phyloP scores from a whole-genome alignment of 2,113 vertebrate genomes.

The Erythrocebus patas region DNA sequence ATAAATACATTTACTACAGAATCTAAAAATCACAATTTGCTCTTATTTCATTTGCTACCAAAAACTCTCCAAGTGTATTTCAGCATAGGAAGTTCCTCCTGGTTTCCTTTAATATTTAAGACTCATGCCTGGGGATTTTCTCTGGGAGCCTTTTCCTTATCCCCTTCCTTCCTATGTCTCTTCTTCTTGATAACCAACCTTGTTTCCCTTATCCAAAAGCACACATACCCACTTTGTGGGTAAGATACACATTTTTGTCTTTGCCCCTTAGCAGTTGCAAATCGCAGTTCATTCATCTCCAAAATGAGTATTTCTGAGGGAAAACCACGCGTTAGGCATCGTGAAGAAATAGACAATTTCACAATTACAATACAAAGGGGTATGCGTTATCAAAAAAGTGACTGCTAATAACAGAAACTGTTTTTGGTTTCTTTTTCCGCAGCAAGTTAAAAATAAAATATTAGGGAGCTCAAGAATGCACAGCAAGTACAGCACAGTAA shows the following conservation, averaged over 20 bases:
- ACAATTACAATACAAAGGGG: not conserved
- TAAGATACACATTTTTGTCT: not conserved
- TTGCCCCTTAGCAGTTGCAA: not conserved
- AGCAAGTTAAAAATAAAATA: slow-evolving; percentile 12
- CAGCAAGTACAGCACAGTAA: not conserved
- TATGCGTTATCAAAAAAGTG: not conserved
- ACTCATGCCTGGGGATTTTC: not conserved
- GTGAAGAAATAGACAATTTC: not conserved
- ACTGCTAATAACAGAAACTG: not conserved
- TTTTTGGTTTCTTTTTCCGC: not conserved
- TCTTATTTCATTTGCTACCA: not conserved
- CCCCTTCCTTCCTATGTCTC: not conserved
- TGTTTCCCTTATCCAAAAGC: not conserved
- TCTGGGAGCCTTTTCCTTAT: not conserved
- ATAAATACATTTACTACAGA: not conserved
- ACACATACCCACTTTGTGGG: not conserved
- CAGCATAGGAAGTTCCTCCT: not conserved
- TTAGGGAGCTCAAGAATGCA: not conserved
- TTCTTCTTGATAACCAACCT: not conserved
- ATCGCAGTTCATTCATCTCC: not conserved
- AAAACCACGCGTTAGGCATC: not conserved
- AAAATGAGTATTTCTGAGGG: not conserved
- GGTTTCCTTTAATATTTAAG: not conserved
- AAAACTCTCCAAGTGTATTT: not conserved
- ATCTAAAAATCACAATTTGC: not conserved